Percentiles rank a stretch among this genome's conserved stretches.
phyloP scores from a whole-genome alignment of 2,113 vertebrate species.

The Paradoxurus hermaphroditus region DNA sequence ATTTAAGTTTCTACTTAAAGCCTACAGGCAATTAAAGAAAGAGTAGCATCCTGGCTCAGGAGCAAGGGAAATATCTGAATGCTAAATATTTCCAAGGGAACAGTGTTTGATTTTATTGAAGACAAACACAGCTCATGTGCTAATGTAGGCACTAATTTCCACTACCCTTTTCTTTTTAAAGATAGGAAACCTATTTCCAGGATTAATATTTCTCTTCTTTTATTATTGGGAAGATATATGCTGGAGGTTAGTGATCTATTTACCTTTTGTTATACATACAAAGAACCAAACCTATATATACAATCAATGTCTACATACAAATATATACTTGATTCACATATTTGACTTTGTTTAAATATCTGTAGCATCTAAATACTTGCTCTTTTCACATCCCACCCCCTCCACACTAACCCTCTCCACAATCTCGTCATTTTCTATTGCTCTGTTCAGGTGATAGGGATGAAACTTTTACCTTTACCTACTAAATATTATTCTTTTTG shows the following conservation, averaged over 20 bases:
- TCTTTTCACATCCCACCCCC: not conserved
- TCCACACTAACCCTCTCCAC: not conserved
- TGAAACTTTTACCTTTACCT: not conserved
- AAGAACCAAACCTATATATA: not conserved
- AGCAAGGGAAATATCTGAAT: constrained; percentile 34
- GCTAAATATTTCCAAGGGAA: constrained; percentile 35
- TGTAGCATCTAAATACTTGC: not conserved
- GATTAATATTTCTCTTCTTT: constrained; percentile 44
- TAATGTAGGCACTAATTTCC: not conserved
- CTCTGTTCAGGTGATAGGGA: not conserved
- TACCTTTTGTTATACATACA: not conserved
- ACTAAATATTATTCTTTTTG: constrained; percentile 57
- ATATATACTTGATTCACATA: not conserved
- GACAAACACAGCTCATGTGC: not conserved
- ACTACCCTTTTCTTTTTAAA: constrained; percentile 11
- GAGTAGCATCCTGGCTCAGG: not conserved
- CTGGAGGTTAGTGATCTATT: not conserved
- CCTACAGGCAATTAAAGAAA: not conserved
- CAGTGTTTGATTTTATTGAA: constrained; percentile 45
- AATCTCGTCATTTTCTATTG: not conserved
- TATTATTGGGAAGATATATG: not conserved
- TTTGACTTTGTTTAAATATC: constrained; percentile 19
- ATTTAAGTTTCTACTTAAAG: not conserved
- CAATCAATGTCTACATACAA: not conserved
- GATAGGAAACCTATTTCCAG: not conserved